Base-by-base conservation (phyloP, 2,113 vertebrate genomes). In the Mirza zaza region DNA sequence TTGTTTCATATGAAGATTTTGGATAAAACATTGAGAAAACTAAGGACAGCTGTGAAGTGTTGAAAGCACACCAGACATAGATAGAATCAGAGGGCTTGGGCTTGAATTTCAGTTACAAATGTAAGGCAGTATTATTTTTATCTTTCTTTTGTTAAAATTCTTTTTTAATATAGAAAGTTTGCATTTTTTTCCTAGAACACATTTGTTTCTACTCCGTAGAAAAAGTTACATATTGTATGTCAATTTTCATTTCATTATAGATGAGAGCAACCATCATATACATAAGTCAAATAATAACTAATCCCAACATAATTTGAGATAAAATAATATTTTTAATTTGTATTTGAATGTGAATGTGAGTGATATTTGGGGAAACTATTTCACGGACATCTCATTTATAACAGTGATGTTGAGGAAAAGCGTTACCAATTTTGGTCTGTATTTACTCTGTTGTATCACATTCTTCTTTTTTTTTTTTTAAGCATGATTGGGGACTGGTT, bases 301-400 rank as follows among this genome's bases (percentile, higher is more conserved):
- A 88, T 96, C 12, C 8, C 52, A 87, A 17, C 9, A 77, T 57
- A 89, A 61, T 45, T 23, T 93, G 65, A 80, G 70, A 90, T 95
- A 42, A 83, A 95, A 80, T 95, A 36, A 73, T 11, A 12, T 86
- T 96, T 94, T 71, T 90, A 93, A 88, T 91, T 81, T 88, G 20
- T 77, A 52, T 89, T 63, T n/a, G n/a, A n/a, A n/a, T n/a, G n/a
- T 96, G 45, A 79, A 85, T 71, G 42, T 42, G 42, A 42, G 42
- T 42, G 42, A 42, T 42, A 45, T 81, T 94, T 91, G 61, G n/a
- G 20, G 23, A 80, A 94, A 70, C 32, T 61, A 77, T 75, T 75
- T 88, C 32, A 50, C 8, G 65, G 7, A 59, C 34, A 48, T 25
- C 59, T 59, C 21, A 34, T 63, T 94, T 65, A 73, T 86, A 84